These are phyloP conservation scores for Coccyzus lansbergi DNA, from an alignment of 2,797 vertebrate genomes.

Conservation along the genomic window DNA sequence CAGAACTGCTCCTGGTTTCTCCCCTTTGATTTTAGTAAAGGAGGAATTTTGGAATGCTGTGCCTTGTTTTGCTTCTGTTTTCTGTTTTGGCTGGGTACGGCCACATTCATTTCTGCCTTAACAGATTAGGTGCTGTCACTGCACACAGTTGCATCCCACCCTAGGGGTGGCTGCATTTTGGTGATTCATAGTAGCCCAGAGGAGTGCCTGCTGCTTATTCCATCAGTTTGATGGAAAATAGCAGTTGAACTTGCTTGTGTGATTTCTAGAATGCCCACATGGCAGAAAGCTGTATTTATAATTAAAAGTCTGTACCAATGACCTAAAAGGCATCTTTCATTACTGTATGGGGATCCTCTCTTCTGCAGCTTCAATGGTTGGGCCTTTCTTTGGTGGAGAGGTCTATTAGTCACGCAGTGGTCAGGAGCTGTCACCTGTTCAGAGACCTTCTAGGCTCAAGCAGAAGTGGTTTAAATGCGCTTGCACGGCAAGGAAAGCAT, in stretches of 20 bases:
- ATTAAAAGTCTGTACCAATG: constrained; percentile 27
- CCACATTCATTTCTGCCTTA: constrained; percentile 1
- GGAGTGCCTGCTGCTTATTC: neutral
- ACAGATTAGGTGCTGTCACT: constrained; percentile 25
- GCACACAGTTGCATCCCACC: constrained; percentile 15
- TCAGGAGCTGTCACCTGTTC: neutral
- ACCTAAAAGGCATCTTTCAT: neutral
- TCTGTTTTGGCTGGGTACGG: constrained; percentile 1
- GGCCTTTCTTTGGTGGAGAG: neutral
- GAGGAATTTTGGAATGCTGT: neutral
- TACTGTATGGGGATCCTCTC: neutral
- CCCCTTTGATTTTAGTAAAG: neutral
- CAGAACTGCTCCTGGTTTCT: neutral
- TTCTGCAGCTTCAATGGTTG: neutral
- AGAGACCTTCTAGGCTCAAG: neutral
- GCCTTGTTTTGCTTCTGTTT: neutral
- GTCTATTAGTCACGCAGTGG: neutral
- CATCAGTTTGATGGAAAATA: constrained; percentile 19
- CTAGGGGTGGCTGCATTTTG: constrained; percentile 7
- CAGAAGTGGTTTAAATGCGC: neutral
- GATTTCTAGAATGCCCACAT: neutral
- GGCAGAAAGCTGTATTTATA: constrained; percentile 28
- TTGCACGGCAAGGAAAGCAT: neutral
- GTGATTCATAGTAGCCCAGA: constrained; percentile 22
- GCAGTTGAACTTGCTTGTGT: constrained; percentile 3